A percentile compares a stretch with the other conserved stretches of the same genome.
phyloP scores from a whole-genome alignment of 2,888 invertebrate genomes.

The Lamproptera curius region DNA sequence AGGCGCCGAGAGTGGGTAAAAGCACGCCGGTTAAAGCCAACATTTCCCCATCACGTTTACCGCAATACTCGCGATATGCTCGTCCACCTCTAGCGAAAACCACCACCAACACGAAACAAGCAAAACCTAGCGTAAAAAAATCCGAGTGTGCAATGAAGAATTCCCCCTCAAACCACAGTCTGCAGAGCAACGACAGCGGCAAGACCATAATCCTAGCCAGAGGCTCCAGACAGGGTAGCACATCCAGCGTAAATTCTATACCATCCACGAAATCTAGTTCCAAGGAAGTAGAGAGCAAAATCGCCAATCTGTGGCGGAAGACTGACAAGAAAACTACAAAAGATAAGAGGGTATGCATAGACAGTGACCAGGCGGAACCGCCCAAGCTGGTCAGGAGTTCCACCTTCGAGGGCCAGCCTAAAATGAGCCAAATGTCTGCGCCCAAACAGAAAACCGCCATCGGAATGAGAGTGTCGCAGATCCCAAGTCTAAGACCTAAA shows the following conservation, averaged over 20 bases:
- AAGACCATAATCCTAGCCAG: slow-evolving; percentile 62
- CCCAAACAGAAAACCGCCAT: slow-evolving; percentile 70
- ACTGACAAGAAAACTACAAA: slow-evolving; percentile 80
- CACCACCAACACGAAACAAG: slow-evolving; percentile 32
- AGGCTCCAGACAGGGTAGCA: slow-evolving; percentile 59
- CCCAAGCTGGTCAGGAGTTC: slow-evolving; percentile 79
- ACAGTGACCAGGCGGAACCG: slow-evolving; percentile 54
- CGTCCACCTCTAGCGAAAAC: slow-evolving; percentile 46
- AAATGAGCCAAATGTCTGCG: slow-evolving; percentile 48
- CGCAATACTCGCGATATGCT: slow-evolving; percentile 49
- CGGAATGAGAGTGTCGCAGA: slow-evolving; percentile 65
- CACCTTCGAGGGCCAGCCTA: slow-evolving; percentile 80
- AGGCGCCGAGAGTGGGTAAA: slow-evolving; percentile 37
- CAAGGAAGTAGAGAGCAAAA: slow-evolving; percentile 86
- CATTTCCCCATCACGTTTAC: slow-evolving; percentile 67
- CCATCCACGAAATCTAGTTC: slow-evolving; percentile 70
- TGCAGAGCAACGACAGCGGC: slow-evolving; percentile 73
- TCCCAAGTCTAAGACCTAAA: slow-evolving; percentile 61
- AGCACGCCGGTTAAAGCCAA: slow-evolving; percentile 51
- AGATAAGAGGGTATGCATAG: slow-evolving; percentile 80
- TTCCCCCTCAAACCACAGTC: slow-evolving; percentile 76
- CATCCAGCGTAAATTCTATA: slow-evolving; percentile 80
- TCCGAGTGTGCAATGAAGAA: slow-evolving; percentile 58
- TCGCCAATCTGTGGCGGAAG: slow-evolving; percentile 88
- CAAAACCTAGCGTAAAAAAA: slow-evolving; percentile 37